These are phyloP conservation scores for Micrasema minimum DNA, from an alignment of 1,140 invertebrate species.

Conservation along the genomic window DNA sequence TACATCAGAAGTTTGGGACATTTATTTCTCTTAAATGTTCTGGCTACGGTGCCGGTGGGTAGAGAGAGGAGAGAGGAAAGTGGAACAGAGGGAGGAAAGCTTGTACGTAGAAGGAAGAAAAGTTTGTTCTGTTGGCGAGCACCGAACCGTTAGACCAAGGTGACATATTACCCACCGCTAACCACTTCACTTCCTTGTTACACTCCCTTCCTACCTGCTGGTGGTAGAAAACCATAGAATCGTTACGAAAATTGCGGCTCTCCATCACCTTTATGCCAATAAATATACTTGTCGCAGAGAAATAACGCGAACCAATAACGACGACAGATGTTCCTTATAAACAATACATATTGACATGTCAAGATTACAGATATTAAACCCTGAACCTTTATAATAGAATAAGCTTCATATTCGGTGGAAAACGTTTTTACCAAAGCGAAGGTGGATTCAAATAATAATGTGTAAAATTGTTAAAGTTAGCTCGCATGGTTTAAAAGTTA, in stretches of 20 bases:
- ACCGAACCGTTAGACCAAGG: conserved; percentile 41
- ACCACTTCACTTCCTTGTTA: background rate
- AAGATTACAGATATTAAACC: too few relatives aligned
- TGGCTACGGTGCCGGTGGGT: too few relatives aligned
- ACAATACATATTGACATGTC: too few relatives aligned
- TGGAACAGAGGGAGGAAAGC: background rate
- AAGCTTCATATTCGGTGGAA: too few relatives aligned
- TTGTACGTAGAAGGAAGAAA: conserved; percentile 19
- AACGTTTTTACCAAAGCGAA: too few relatives aligned
- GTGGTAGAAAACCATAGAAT: background rate
- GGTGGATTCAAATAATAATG: too few relatives aligned
- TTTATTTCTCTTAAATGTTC: conserved; percentile 35
- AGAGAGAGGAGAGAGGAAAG: too few relatives aligned
- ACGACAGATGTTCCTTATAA: too few relatives aligned
- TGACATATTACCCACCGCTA: conserved; percentile 41
- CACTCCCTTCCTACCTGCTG: background rate
- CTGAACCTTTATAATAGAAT: background rate
- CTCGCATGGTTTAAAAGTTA: too few relatives aligned
- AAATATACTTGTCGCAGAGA: background rate
- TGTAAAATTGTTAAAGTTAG: too few relatives aligned
- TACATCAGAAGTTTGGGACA: conserved; percentile 32
- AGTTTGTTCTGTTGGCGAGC: conserved; percentile 42
- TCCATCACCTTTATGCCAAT: conserved; percentile 14
- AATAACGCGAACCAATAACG: background rate
- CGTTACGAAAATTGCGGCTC: conserved; percentile 8